Conservation (phyloP, 1,140 invertebrate species). For the Apis dorsata region DNA sequence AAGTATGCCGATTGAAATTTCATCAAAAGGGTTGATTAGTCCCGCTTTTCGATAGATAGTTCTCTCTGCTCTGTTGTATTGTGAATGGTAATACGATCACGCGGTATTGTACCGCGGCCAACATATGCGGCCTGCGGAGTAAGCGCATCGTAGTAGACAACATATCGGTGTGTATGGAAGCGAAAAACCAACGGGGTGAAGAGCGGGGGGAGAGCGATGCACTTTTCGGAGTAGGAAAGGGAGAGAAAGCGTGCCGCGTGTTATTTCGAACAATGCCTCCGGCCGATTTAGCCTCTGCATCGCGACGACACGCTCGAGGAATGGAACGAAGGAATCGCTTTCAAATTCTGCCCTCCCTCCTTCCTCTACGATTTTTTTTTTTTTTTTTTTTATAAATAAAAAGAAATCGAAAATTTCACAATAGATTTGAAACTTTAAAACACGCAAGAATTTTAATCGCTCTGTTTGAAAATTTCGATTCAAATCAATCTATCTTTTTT, state of each 20-base stretch:
- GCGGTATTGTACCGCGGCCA: constrained; percentile 37
- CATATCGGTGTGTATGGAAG: constrained; percentile 4
- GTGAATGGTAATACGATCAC: constrained; percentile 53
- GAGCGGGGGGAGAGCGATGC: constrained; percentile 5
- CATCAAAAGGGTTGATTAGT: constrained; percentile 38
- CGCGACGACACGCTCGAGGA: constrained; percentile 36
- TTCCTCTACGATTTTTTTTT: too few species aligned
- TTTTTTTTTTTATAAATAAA: too few species aligned
- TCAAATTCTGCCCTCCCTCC: neutral
- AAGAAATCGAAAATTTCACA: too few species aligned
- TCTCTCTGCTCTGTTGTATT: constrained; percentile 28
- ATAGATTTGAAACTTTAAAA: too few species aligned
- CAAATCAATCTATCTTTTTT: too few species aligned
- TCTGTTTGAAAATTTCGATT: too few species aligned
- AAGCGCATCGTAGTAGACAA: neutral
- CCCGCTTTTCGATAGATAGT: constrained; percentile 46
- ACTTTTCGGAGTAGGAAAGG: constrained; percentile 5
- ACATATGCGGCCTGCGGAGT: constrained; percentile 23
- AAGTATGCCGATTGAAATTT: constrained; percentile 38
- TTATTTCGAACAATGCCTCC: constrained; percentile 34
- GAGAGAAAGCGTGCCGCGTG: constrained; percentile 11
- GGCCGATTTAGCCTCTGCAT: constrained; percentile 13
- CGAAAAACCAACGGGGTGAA: constrained; percentile 13
- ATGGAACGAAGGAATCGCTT: constrained; percentile 5
- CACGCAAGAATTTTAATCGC: too few species aligned